Base-by-base conservation (phyloP, 1,140 invertebrate species). In the Paraescarpia echinospica region DNA sequence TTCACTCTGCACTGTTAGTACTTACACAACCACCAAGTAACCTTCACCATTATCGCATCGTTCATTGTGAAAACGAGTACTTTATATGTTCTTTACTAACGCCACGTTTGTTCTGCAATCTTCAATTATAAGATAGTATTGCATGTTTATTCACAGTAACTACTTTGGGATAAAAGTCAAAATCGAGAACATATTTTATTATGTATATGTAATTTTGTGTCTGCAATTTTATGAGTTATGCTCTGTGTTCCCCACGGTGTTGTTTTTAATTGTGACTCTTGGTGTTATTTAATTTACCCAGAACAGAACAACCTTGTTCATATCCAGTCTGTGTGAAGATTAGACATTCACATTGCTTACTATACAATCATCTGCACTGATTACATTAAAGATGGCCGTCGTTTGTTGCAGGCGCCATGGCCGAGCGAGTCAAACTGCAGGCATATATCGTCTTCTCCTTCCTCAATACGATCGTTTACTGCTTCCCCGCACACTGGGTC, bases 401-500 rank as follows among this genome's bases (percentile, higher is more conserved):
- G 59, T 77, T 27, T 27, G 93, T 95, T 34, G 93, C 94, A 0
- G 94, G 94, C 8, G 92, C 94, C 9, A 95, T 95, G 94, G 93
- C 94, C 1, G 94, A 95, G 93, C 93, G 94, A 5, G 93, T 93
- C 92, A 94, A 94, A 92, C 94, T 95, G 35, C 91, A 94, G 1
- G 92, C 93, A 2, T 95, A 94, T 91, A 93, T 94, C 27, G 1
- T 94, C 0, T 94, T 94, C 35, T 93, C 94, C 35, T 93, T 93
- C 35, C n/a, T 95, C n/a, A 93, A 92, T 33, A 94, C 93, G 0
- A 77, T 95, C 27, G 91, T 95, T 4, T 95, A 94, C 92, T 94
- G 94, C 89, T 35, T 95, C n/a, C 94, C 94, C 0, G 94, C 95
- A 0, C 93, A 94, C 33, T 95, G 95, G 95, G 93, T 95, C 91